Conservation (phyloP, 2,888 invertebrate genomes). For the Harpalus rubripes region DNA sequence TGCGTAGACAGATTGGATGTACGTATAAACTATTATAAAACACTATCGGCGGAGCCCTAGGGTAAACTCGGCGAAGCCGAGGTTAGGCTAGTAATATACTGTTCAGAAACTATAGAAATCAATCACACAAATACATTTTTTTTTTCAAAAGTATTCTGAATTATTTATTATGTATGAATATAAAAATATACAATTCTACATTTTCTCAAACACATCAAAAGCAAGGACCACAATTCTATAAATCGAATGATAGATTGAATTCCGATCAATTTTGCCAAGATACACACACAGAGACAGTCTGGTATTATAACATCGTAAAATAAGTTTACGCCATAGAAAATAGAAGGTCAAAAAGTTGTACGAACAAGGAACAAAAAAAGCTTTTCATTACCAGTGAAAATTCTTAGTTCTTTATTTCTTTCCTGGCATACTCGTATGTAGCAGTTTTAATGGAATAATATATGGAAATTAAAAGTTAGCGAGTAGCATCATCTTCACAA, state of each 20-base stretch:
- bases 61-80: no score
- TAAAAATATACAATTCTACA: background rate
- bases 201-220: background rate
- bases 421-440: background rate
- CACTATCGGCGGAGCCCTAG: no score
- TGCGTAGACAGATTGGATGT: no score
- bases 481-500: background rate
- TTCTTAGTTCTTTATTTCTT: background rate
- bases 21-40: no score
- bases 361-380: background rate
- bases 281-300: slow-evolving; percentile 15
- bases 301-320: background rate
- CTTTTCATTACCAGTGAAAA: background rate
- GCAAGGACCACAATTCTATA: background rate
- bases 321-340: background rate
- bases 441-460: slow-evolving; percentile 2
- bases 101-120: no score
- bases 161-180: background rate
- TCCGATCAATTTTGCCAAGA: slow-evolving; percentile 3
- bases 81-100: no score
- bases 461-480: slow-evolving; percentile 11
- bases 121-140: background rate
- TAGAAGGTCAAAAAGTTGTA: background rate
- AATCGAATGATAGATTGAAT: slow-evolving; percentile 39
- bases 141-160: background rate